Evolutionary conservation across 2,888 invertebrate genomes (phyloP).

Genomic region (Ophion ventricosus): DNA sequence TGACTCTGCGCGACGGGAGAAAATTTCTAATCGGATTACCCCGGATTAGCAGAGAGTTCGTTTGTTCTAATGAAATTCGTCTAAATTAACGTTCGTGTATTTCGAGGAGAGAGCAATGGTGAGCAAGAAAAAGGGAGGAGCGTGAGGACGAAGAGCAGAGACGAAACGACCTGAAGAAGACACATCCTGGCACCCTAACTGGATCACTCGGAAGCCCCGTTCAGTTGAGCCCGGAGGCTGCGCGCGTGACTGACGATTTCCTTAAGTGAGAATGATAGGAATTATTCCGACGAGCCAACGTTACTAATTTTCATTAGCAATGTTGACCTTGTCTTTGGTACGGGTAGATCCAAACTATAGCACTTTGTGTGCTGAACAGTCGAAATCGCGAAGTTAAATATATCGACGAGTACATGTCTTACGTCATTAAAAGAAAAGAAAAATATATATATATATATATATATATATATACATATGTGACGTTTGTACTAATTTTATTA

Average conservation of each 20-base stretch:
- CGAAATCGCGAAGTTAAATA: background rate
- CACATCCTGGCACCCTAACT: constrained; percentile 14
- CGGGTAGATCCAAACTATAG: background rate
- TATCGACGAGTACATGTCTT: no score
- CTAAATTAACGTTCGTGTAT: constrained; percentile 82
- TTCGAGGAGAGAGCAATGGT: constrained; percentile 47
- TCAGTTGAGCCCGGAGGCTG: background rate
- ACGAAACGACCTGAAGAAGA: constrained; percentile 41
- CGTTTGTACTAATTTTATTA: background rate
- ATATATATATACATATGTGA: no score
- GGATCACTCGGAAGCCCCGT: constrained; percentile 9
- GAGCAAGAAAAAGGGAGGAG: constrained; percentile 41
- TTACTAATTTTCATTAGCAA: constrained; percentile 36
- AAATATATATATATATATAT: no score
- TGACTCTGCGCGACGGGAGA: constrained; percentile 77
- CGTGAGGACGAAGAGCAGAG: constrained; percentile 60
- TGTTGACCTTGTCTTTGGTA: constrained; percentile 22
- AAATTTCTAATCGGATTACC: constrained; percentile 83
- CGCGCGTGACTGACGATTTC: constrained; percentile 7
- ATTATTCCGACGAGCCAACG: constrained; percentile 24
- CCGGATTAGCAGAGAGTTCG: constrained; percentile 83
- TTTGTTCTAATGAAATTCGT: constrained; percentile 84
- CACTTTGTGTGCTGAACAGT: no score
- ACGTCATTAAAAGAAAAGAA: no score
- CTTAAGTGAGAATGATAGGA: constrained; percentile 23